phyloP scores from a whole-genome alignment of 2,113 vertebrate genomes.

The Pelvicachromis taeniatus region DNA sequence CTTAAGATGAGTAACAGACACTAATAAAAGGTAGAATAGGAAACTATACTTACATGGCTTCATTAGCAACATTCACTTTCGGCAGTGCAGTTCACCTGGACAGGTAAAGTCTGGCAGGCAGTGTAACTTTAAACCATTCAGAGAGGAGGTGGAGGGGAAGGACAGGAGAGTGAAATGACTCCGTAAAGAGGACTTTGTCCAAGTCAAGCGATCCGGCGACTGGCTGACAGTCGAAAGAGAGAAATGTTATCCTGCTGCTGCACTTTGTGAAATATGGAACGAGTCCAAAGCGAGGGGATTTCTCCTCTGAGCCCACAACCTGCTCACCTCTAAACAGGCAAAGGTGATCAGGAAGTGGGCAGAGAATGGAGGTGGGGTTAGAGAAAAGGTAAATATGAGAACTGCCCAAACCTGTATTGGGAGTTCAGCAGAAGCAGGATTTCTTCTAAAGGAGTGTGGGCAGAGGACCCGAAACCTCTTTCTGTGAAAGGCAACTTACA shows the following conservation, averaged over 20 bases:
- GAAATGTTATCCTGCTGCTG: conserved; percentile 23
- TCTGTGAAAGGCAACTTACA: not conserved
- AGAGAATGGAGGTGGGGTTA: conserved; percentile 29
- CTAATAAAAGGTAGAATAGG: not conserved
- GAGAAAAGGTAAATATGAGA: conserved; percentile 45
- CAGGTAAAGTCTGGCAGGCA: conserved; percentile 61
- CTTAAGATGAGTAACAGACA: not conserved
- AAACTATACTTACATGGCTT: conserved; percentile 48
- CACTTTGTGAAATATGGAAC: conserved; percentile 1
- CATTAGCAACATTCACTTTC: conserved; percentile 21
- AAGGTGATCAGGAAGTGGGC: conserved; percentile 66
- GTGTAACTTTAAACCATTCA: conserved; percentile 55
- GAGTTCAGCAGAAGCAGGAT: not conserved
- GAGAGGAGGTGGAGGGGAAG: conserved; percentile 10
- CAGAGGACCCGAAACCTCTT: not conserved
- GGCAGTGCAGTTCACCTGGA: conserved; percentile 46
- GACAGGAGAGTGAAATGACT: conserved; percentile 34
- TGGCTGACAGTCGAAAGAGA: not conserved
- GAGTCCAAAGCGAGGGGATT: not conserved
- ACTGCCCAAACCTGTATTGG: conserved; percentile 60
- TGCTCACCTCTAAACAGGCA: conserved; percentile 38
- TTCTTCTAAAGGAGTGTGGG: not conserved
- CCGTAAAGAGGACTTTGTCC: conserved; percentile 63
- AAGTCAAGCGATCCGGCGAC: not conserved
- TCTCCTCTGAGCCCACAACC: conserved; percentile 10